Base-by-base conservation (phyloP, 2,113 vertebrate genomes). In the Brachypodius melanocephalos region DNA sequence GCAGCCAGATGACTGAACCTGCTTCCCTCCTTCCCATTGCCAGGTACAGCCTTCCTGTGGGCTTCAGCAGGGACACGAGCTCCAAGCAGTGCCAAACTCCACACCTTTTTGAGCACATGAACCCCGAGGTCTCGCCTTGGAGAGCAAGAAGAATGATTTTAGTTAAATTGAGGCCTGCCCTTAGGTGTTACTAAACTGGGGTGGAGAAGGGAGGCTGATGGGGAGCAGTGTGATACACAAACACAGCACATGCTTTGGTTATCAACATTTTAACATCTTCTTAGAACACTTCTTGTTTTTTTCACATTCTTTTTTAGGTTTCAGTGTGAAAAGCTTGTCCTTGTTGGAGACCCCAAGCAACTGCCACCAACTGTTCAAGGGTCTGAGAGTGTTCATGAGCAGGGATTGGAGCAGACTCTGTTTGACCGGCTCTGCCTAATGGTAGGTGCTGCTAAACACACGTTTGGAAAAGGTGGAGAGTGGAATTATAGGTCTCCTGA, bases 1-100 rank as follows among this genome's bases (percentile, higher is more conserved):
- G 98, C 89, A 98, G 98, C 22, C 98, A 98, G 67, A 98, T 98
- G 76, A 98, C 98, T 3, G 98, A 98, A 77, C 98, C 98, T 5
- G 72, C 97, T 32, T 98, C 98, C 15, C 97, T 98, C 34, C 98
- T 98, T 38, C 98, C 98, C 42, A 97, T 98, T 5, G 98, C 98
- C 52, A 98, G 98, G 98, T 98, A 97, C 57, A 36, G 61, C 85
- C 34, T 32, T 38, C 52, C 21, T 29, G 22, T 12, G n/a, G 58
- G 9, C 38, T 54, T 32, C n/a, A 79, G 68, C 61, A 38, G 43
- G 36, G 12, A 8, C 51, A 9, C 36, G 9, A 2, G 52, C 68
- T 57, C 58, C 61, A 4, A 7, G 8, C 5, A 19, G 5, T 8
- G 40, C 80, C 49, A 5, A 13, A 24, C 8, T 38, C 31, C 67